Percentiles rank a stretch among this genome's conserved stretches.
Evolutionary conservation across 2,113 vertebrate species (phyloP).

Genomic region (Pseudorectes ferrugineus): DNA sequence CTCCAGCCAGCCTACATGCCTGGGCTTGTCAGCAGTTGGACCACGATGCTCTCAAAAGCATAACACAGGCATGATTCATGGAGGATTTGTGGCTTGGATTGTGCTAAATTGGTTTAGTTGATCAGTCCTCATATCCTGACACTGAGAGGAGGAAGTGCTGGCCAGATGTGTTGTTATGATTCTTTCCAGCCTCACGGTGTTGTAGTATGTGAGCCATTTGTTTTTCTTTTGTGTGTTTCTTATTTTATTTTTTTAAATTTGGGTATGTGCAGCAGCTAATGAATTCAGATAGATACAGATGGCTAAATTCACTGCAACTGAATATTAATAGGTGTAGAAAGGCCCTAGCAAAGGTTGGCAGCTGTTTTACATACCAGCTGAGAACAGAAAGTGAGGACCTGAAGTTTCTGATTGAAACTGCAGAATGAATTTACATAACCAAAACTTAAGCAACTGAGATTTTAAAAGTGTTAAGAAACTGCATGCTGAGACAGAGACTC

Average conservation of each 20-base stretch:
- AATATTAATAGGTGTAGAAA: conserved; percentile 34
- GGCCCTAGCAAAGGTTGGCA: background rate
- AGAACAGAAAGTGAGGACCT: background rate
- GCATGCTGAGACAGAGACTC: background rate
- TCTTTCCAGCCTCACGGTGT: background rate
- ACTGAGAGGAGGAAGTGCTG: background rate
- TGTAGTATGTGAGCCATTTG: background rate
- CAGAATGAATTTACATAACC: background rate
- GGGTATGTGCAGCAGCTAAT: background rate
- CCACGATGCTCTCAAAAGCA: background rate
- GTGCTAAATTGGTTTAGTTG: background rate
- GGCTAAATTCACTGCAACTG: background rate
- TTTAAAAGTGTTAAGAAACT: background rate
- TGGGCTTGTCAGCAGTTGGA: conserved; percentile 11
- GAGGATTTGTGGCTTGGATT: conserved; percentile 11
- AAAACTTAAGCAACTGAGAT: conserved; percentile 10
- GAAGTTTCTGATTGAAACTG: background rate
- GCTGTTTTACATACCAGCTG: background rate
- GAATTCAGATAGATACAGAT: background rate
- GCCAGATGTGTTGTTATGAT: background rate
- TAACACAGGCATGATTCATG: conserved; percentile 19
- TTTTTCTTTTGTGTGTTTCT: background rate
- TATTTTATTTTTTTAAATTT: background rate
- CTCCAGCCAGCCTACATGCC: conserved; percentile 11
- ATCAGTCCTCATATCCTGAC: background rate